Evolutionary conservation across 53 echinoderm and acorn worm species (phyloP), one percentile per base, ranked within the genome.

Genomic region (Luidia sarsii): DNA sequence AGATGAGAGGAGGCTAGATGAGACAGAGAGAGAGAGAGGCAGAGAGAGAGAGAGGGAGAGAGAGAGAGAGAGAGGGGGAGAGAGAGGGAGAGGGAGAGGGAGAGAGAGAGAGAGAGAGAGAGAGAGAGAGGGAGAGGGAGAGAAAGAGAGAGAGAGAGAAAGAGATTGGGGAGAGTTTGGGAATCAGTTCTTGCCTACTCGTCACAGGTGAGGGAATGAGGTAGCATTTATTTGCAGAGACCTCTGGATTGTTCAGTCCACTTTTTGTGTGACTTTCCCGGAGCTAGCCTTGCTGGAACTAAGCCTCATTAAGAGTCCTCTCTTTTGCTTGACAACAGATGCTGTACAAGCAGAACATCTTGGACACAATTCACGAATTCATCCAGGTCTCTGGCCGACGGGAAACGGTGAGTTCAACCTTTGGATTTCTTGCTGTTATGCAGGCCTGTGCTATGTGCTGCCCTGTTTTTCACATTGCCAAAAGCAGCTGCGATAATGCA

Each of bases 341-440:
- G 90, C 45, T 97, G 27, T 82, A 94, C 48, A 93, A 97, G 54
- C 85, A 90, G 52, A 93, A 83, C 68, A 88, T 97, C 43, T 27
- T 97, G 46, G 97, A 94, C 29, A 90, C 82, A 18, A 80, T 97
- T 35, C 97, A 97, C 80, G 97, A 97, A 39, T 88, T 91, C 63
- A 48, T 88, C 22, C 97, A 97, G 45, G 80, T 86, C 1, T 91
- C 93, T 36, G 57, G 88, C 29, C 75, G 89, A 43, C 79, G 89
- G 48, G 92, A 94, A 70, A 86, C 81, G 43, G 95, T 95, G 71
- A 87, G 95, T 74, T 24, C 8, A 21, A 10, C 8, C 23, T 14
- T 64, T 6, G 7, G 6, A n/a, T n/a, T n/a, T n/a, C n/a, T n/a
- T n/a, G n/a, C n/a, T n/a, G n/a, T n/a, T n/a, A n/a, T n/a, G n/a